These are phyloP conservation scores for Myotis vivesi DNA, from an alignment of 2,797 vertebrate species.

Conservation along the genomic window DNA sequence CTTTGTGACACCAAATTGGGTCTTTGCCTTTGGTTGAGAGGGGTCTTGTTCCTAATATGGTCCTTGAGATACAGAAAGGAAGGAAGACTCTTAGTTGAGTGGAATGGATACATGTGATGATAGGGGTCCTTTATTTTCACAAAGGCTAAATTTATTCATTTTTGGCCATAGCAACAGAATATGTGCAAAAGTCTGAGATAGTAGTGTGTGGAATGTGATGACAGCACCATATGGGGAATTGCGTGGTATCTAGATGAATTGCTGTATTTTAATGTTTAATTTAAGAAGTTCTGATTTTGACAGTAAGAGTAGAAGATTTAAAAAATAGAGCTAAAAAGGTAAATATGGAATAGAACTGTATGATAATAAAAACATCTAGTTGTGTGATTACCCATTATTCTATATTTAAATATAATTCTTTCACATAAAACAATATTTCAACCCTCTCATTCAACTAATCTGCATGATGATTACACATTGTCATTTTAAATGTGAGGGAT, in stretches of 20 bases:
- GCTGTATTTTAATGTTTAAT: slow-evolving; percentile 58
- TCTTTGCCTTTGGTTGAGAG: background rate
- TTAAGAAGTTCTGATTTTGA: slow-evolving; percentile 63
- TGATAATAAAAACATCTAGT: background rate
- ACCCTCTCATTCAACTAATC: background rate
- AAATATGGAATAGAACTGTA: slow-evolving; percentile 23
- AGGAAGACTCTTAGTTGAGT: background rate
- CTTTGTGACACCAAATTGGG: background rate
- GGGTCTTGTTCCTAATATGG: background rate
- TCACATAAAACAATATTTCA: background rate
- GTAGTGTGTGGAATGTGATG: slow-evolving; percentile 49
- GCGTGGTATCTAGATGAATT: slow-evolving; percentile 13
- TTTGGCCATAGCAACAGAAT: slow-evolving; percentile 44
- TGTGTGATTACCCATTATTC: background rate
- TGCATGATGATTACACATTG: background rate
- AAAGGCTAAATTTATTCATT: slow-evolving; percentile 52
- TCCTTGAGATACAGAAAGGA: background rate
- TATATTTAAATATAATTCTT: background rate
- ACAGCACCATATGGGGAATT: slow-evolving; percentile 58
- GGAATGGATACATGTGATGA: background rate
- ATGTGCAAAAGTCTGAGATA: slow-evolving; percentile 56
- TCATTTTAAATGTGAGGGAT: slow-evolving; percentile 7
- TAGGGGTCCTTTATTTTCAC: slow-evolving; percentile 49
- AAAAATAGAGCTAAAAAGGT: slow-evolving; percentile 38
- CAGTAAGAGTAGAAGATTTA: slow-evolving; percentile 9